phyloP scores from a whole-genome alignment of 1,140 invertebrate genomes.

The Harpegnathos saltator region DNA sequence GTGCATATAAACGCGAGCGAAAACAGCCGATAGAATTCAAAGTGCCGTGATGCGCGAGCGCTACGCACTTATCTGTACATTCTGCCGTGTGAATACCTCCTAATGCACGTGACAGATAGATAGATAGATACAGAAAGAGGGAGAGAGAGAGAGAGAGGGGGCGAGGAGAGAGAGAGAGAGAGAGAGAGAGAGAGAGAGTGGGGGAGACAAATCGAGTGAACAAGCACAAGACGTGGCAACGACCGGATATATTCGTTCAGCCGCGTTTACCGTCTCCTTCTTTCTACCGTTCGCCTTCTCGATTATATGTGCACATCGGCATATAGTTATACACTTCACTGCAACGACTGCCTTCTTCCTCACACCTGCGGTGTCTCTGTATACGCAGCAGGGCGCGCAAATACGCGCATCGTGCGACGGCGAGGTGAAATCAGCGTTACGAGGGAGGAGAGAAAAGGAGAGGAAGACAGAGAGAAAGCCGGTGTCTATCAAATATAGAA shows the following conservation, averaged over 20 bases:
- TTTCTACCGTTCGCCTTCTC: constrained; percentile 41
- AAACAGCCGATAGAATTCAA: background rate
- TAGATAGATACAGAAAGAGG: background rate
- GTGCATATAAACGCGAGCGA: background rate
- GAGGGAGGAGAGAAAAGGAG: constrained; percentile 55
- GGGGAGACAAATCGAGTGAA: constrained; percentile 83
- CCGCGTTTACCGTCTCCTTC: constrained; percentile 67
- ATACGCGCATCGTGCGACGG: constrained; percentile 67
- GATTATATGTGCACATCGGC: constrained; percentile 13
- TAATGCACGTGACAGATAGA: constrained; percentile 54
- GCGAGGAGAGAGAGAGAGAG: constrained; percentile 43
- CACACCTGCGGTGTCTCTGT: background rate
- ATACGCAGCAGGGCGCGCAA: constrained; percentile 72
- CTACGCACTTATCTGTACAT: background rate
- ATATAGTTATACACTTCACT: constrained; percentile 44
- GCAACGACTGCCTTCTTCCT: background rate
- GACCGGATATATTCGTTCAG: constrained; percentile 82
- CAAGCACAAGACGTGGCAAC: constrained; percentile 83
- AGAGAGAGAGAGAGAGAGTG: constrained; percentile 42
- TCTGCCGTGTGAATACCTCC: constrained; percentile 65
- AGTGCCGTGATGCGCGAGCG: background rate
- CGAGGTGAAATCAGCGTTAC: constrained; percentile 39
- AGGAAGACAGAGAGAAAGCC: constrained; percentile 55
- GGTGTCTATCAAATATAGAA: constrained; percentile 75
- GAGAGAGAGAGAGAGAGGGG: background rate